A percentile compares a stretch with the other conserved stretches of the same genome.
Evolutionary conservation across 30 jellyfish, hydroid and myxozoan species (phyloP).

Genomic region (Sanderia malayensis): DNA sequence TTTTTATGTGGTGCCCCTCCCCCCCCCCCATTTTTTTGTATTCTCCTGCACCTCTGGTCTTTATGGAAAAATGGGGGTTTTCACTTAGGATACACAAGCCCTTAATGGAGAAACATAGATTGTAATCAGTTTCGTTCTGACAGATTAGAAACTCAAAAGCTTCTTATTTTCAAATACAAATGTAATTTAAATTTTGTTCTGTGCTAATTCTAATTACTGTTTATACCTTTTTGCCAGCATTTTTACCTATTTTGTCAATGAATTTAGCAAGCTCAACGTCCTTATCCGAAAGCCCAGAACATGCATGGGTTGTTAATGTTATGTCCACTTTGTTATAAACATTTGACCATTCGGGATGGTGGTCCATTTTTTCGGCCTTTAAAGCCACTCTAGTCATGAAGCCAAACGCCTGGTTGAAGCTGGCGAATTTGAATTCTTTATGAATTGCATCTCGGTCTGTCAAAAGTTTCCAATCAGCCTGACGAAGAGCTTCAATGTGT

Average conservation of each 20-base stretch:
- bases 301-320: slow-evolving; percentile 92
- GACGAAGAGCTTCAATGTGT: slow-evolving; percentile 49
- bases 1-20: too few species aligned
- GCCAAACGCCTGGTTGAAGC: slow-evolving; percentile 88
- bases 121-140: too few species aligned
- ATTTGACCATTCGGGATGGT: slow-evolving; percentile 98
- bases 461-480: slow-evolving; percentile 71
- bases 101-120: too few species aligned
- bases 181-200: too few species aligned
- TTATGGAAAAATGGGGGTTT: too few species aligned
- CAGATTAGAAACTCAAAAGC: too few species aligned
- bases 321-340: slow-evolving; percentile 92
- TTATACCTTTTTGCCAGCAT: too few species aligned
- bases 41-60: too few species aligned
- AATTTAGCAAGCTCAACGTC: slow-evolving; percentile 85
- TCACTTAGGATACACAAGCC: too few species aligned
- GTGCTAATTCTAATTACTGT: too few species aligned
- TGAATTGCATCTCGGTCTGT: slow-evolving; percentile 86
- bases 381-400: slow-evolving; percentile 95
- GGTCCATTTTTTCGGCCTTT: slow-evolving; percentile 84
- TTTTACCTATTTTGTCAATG: slow-evolving; percentile 49
- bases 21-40: too few species aligned
- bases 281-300: slow-evolving; percentile 77
- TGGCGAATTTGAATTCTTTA: slow-evolving; percentile 82
- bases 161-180: too few species aligned